Conservation (phyloP, 37 sponge, comb jelly and placozoan genomes). For the Lycopodina hypogea region DNA sequence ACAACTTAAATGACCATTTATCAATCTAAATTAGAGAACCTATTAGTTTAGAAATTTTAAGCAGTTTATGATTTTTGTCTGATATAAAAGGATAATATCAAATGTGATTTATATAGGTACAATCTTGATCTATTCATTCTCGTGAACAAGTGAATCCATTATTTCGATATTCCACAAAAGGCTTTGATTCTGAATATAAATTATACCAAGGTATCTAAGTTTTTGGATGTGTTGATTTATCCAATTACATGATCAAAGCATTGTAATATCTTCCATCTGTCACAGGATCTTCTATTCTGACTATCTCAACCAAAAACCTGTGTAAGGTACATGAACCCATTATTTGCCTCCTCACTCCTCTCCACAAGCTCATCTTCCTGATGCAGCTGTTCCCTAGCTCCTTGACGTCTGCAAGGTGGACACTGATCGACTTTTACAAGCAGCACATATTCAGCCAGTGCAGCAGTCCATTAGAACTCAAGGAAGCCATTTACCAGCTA, state of each 20-base stretch:
- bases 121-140: too few species aligned
- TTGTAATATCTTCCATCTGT: not conserved
- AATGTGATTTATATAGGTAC: too few species aligned
- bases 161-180: too few species aligned
- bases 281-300: constrained; percentile 36
- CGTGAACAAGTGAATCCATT: too few species aligned
- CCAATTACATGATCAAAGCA: not conserved
- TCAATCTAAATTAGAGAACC: too few species aligned
- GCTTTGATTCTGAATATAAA: too few species aligned
- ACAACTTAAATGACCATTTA: too few species aligned
- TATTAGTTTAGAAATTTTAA: too few species aligned
- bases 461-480: constrained; percentile 26
- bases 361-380: constrained; percentile 79
- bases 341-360: constrained; percentile 52
- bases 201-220: too few species aligned
- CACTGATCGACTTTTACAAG: constrained; percentile 60
- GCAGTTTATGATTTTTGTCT: too few species aligned
- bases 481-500: constrained; percentile 53
- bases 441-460: constrained; percentile 34
- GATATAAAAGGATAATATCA: too few species aligned
- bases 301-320: constrained; percentile 67
- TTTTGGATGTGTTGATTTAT: too few species aligned
- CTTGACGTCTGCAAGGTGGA: constrained; percentile 25
- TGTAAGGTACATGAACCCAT: constrained; percentile 76
- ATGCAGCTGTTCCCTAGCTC: constrained; percentile 64